phyloP scores from a whole-genome alignment of 2,113 vertebrate genomes.

The Desmodus rotundus region DNA sequence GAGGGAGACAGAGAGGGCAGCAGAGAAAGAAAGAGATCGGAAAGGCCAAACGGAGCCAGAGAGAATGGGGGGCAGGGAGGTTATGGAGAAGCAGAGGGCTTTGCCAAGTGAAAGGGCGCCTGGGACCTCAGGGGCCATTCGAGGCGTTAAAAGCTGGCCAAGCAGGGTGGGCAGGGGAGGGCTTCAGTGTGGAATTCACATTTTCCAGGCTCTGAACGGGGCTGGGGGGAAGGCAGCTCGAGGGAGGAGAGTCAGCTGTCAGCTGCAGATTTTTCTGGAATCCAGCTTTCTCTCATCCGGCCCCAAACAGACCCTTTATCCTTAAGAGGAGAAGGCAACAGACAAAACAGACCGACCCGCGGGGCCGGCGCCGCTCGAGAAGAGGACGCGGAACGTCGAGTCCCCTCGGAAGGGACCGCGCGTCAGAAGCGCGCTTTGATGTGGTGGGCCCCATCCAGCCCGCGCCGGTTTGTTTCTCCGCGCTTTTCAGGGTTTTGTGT shows the following conservation, averaged over 20 bases:
- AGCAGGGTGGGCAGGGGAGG: not conserved
- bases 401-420: not conserved
- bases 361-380: not conserved
- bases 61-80: too few species aligned
- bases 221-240: too few species aligned
- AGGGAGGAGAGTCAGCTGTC: not conserved
- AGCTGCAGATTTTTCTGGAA: not conserved
- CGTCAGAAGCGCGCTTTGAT: constrained; percentile 29
- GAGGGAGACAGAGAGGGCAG: not conserved
- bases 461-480: constrained; percentile 33
- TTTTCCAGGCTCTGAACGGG: not conserved
- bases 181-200: not conserved
- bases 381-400: not conserved
- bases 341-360: not conserved
- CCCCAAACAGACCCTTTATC: not conserved
- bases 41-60: accelerated
- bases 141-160: not conserved
- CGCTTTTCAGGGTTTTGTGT: not conserved
- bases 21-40: too few species aligned
- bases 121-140: not conserved
- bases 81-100: not conserved
- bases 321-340: not conserved
- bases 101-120: not conserved
- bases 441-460: not conserved
- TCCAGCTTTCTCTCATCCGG: not conserved